These are phyloP conservation scores for Proisotoma minuta DNA, from an alignment of 2,888 invertebrate species.

Conservation along the genomic window DNA sequence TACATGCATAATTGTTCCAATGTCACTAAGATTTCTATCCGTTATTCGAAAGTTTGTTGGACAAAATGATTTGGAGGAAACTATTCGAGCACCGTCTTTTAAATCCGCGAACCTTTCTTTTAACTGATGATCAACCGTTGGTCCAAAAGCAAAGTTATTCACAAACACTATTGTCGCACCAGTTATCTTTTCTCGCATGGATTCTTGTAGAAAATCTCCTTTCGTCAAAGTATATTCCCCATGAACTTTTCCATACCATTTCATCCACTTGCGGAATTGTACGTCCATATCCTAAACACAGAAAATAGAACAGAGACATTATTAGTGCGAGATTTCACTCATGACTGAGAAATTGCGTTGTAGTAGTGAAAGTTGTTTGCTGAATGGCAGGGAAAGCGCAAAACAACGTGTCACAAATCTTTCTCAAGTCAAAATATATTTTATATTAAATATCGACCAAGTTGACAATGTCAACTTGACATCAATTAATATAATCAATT, in stretches of 20 bases:
- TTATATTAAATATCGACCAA: background rate
- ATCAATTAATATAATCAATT: too few relatives aligned
- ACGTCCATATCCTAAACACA: constrained; percentile 71
- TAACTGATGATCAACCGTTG: constrained; percentile 91
- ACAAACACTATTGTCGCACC: constrained; percentile 95
- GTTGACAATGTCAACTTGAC: too few relatives aligned
- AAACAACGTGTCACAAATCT: background rate
- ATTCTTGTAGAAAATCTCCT: constrained; percentile 90
- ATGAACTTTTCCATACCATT: constrained; percentile 93
- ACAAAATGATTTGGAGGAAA: constrained; percentile 98
- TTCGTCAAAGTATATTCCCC: constrained; percentile 87
- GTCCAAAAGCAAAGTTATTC: constrained; percentile 99
- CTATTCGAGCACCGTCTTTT: constrained; percentile 90
- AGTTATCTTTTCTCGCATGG: constrained; percentile 89
- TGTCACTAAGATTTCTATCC: constrained; percentile 92
- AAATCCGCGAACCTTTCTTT: constrained; percentile 95
- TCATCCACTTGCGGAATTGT: constrained; percentile 91
- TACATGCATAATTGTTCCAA: constrained; percentile 98
- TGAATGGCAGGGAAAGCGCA: too few relatives aligned
- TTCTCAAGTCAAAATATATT: background rate
- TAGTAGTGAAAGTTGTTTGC: too few relatives aligned
- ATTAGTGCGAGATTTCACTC: too few relatives aligned
- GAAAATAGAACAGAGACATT: too few relatives aligned
- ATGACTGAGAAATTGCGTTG: too few relatives aligned
- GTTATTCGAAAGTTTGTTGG: constrained; percentile 98